These are phyloP conservation scores for Cryptus armator DNA, from an alignment of 2,888 invertebrate species.

Conservation along the genomic window DNA sequence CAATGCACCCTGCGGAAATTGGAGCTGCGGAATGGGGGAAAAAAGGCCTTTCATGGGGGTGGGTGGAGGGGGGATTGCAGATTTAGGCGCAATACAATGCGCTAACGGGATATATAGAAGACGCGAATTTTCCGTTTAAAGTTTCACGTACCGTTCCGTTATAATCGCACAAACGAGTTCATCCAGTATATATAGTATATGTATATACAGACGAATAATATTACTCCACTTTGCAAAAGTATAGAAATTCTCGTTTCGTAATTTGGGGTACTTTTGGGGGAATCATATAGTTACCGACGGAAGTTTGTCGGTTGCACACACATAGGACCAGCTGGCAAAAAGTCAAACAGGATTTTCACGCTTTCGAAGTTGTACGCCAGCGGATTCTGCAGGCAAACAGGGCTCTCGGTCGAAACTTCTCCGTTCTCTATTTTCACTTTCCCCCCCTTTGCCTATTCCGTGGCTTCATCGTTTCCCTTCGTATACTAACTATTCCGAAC, in stretches of 20 bases:
- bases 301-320: slow-evolving; percentile 20
- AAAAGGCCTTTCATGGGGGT: too few species aligned
- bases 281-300: slow-evolving; percentile 37
- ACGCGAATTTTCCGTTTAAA: background rate
- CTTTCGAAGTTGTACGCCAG: slow-evolving; percentile 34
- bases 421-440: slow-evolving; percentile 11
- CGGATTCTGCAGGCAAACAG: slow-evolving; percentile 42
- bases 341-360: slow-evolving; percentile 51
- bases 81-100: background rate
- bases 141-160: background rate
- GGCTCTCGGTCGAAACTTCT: too few species aligned
- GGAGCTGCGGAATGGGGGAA: slow-evolving; percentile 3
- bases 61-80: background rate
- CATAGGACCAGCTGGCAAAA: slow-evolving; percentile 44
- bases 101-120: slow-evolving; percentile 1
- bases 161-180: slow-evolving; percentile 1
- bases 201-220: too few species aligned
- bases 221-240: background rate
- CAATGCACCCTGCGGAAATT: slow-evolving; percentile 33
- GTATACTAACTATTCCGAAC: background rate
- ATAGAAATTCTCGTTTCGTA: slow-evolving; percentile 28
- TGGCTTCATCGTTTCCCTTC: background rate
- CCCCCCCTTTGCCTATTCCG: slow-evolving; percentile 14
- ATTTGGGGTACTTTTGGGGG: slow-evolving; percentile 5
- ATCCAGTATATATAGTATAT: background rate